Base-by-base conservation (phyloP, 1,140 invertebrate genomes). In the Harpegnathos saltator region DNA sequence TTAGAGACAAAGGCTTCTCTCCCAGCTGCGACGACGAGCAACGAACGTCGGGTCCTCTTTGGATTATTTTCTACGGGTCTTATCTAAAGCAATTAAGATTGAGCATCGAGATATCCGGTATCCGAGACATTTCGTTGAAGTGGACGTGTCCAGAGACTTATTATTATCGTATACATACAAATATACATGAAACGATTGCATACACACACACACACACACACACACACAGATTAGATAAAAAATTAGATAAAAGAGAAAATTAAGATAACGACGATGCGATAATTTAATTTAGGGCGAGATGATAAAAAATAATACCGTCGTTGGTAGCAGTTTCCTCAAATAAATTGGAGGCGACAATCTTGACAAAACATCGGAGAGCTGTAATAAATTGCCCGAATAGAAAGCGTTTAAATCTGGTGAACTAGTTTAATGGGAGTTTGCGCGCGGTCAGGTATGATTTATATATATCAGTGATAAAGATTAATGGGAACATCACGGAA, bases 401-500 rank as follows among this genome's bases (percentile, higher is more conserved):
- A 44, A 7, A 72, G 38, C 15, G 19, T 22, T 71, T 22, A 48
- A 44, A 38, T 59, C 38, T 26, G 29, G 58, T 2, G 33, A 73
- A 59, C 61, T 61, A 22, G 33, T 72, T 61, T 12, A 73, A 59
- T 5, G 15, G 44, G 19, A 14, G n/a, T 44, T 38, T 44, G 5
- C 26, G 5, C 26, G 7, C 15, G 22, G 26, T 7, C 15, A 33
- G 1, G 56, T 58, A 38, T 2, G 17, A 38, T 38, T 22, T n/a
- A 68, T 26, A 22, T 1, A 22, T 5, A 44, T 44, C 38, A 33
- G 11, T 54, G 22, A 66, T 50, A 22, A 50, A 44, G 11, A 29
- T 75, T 63, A 63, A 52, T 54, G 3, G n/a, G 9, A 77, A 52
- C 1, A 48, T 50, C 54, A 22, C 19, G 17, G 63, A 29, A 52